Conservation (phyloP, 1,140 invertebrate genomes). For the Eriosoma lanigerum region DNA sequence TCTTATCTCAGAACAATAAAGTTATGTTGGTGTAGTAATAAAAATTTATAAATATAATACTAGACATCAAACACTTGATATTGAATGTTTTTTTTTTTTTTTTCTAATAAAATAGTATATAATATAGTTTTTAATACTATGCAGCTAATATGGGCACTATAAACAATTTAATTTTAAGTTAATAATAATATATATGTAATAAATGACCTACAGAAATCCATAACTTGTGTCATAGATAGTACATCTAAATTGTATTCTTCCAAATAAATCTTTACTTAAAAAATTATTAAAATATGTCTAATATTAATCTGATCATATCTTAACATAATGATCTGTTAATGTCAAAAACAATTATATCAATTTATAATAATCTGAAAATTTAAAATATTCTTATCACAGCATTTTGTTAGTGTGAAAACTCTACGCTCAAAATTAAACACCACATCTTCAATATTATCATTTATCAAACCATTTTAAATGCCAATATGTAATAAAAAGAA, state of each 20-base stretch:
- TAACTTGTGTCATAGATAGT: neutral
- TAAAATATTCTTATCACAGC: slow-evolving; percentile 18
- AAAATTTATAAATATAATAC: neutral
- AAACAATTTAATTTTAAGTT: neutral
- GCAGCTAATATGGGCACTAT: neutral
- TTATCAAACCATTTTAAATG: slow-evolving; percentile 39
- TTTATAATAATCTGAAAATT: neutral
- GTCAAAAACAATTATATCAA: neutral
- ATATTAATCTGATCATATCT: neutral
- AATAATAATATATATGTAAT: neutral
- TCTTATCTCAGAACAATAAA: slow-evolving; percentile 5
- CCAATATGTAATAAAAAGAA: neutral
- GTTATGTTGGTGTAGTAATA: neutral
- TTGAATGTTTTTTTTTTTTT: neutral
- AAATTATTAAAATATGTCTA: slow-evolving; percentile 23
- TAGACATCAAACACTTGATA: neutral
- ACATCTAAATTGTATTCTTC: neutral
- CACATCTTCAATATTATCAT: neutral
- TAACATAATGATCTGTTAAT: slow-evolving; percentile 9
- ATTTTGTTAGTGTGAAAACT: slow-evolving; percentile 11
- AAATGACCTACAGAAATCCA: neutral
- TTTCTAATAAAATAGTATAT: neutral
- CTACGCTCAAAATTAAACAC: neutral
- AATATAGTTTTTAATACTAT: neutral
- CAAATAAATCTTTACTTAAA: neutral